Evolutionary conservation across 2,113 vertebrate genomes (phyloP), one percentile per base, ranked within the genome.

Genomic region (Oreotrochilus melanogaster): DNA sequence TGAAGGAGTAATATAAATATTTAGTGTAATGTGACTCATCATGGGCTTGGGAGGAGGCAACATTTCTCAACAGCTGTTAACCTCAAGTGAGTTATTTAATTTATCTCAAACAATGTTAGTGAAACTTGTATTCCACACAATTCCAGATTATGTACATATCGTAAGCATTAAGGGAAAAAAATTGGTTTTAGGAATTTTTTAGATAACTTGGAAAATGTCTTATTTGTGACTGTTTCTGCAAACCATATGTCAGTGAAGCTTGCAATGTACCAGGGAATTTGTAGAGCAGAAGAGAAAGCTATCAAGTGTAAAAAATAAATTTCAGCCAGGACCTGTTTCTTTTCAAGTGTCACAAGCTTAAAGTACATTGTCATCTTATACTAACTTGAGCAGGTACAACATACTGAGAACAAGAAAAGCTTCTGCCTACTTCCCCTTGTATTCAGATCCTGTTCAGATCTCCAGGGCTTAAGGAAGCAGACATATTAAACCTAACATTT

Each of bases 1-100:
- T 79, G 66, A 79, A 88, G 42, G 37, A 88, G 39, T 85, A 86
- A 70, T 90, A 80, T 21, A 92, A 93, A 90, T 93, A 80, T 95
- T 88, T 86, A 78, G 31, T 74, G 87, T 95, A 76, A 92, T 62
- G 60, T 35, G 45, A 79, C 54, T 91, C 89, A 70, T 69, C 9
- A 47, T 4, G 4, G 47, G 39, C 81, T 80, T 95, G 67, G 83
- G 83, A 93, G 86, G 56, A 78, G 83, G 53, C 43, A 88, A 12
- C 16, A 45, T 83, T 93, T 58, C 72, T 94, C 47, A 86, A 83
- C 25, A 83, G 60, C 90, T 86, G 71, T 88, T 89, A 92, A 42
- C 61, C 65, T 90, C 87, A 76, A 88, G 62, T 42, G 51, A 91
- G 53, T 85, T 76, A 79, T 17, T 94, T 85, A 88, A 76, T 90